These are phyloP conservation scores for Falco berigora DNA, from an alignment of 2,797 vertebrate genomes.

Conservation along the genomic window DNA sequence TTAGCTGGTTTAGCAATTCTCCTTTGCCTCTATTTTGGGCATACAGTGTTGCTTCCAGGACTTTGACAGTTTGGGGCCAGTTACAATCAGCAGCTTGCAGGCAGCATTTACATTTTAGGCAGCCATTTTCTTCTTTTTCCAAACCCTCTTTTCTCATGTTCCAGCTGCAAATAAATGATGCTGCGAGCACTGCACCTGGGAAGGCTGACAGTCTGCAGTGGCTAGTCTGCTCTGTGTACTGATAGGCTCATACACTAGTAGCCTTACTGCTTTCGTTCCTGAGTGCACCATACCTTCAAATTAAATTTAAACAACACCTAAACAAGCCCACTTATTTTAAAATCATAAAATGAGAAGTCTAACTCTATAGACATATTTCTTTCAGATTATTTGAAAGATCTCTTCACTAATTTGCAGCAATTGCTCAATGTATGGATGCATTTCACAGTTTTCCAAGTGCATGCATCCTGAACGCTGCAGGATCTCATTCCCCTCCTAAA, in stretches of 20 bases:
- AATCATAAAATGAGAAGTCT: not conserved
- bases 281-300: not conserved
- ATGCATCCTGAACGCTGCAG: not conserved
- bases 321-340: not conserved
- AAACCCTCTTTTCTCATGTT: not conserved
- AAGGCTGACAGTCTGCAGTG: not conserved
- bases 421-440: not conserved
- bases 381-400: conserved; percentile 7
- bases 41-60: not conserved
- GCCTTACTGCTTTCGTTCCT: not conserved
- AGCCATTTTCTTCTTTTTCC: not conserved
- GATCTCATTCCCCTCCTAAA: not conserved
- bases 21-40: not conserved
- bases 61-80: conserved; percentile 21
- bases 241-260: not conserved
- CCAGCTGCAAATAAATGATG: not conserved
- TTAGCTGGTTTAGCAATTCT: not conserved
- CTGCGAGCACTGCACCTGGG: not conserved
- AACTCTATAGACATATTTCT: not conserved
- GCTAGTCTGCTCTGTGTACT: not conserved
- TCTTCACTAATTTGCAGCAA: conserved; percentile 8
- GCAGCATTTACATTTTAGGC: conserved; percentile 6
- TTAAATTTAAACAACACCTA: not conserved
- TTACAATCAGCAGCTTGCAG: not conserved
- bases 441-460: conserved; percentile 22